A percentile compares a stretch with the other conserved stretches of the same genome.
Evolutionary conservation across 2,888 invertebrate genomes (phyloP).

Genomic region (Hipparchia sbordonii): DNA sequence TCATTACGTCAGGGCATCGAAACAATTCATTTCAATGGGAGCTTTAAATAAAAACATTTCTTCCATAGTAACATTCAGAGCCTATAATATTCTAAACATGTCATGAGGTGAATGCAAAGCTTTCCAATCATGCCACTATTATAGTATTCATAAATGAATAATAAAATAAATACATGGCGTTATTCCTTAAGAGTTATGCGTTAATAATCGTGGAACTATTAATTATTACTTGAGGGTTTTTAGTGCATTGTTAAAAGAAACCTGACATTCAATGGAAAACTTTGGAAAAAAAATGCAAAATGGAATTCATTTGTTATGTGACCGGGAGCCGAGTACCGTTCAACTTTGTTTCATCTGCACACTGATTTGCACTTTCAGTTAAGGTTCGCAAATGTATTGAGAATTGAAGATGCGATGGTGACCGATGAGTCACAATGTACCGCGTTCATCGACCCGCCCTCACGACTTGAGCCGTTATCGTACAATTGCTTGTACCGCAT

Average conservation of each 20-base stretch:
- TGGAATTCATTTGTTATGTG: background rate
- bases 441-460: constrained; percentile 71
- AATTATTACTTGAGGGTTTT: constrained; percentile 37
- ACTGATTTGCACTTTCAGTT: constrained; percentile 41
- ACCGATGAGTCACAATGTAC: constrained; percentile 63
- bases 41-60: constrained; percentile 6
- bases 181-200: constrained; percentile 43
- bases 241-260: constrained; percentile 12
- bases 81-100: constrained; percentile 4
- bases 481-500: constrained; percentile 55
- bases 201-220: constrained; percentile 44
- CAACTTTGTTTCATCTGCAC: constrained; percentile 48
- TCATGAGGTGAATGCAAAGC: constrained; percentile 14
- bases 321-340: background rate
- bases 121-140: constrained; percentile 18
- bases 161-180: constrained; percentile 54
- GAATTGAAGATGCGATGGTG: constrained; percentile 55
- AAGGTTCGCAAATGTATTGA: constrained; percentile 43
- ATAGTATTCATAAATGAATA: constrained; percentile 50
- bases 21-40: background rate
- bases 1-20: background rate
- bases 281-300: background rate
- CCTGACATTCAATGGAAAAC: background rate
- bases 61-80: background rate
- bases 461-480: constrained; percentile 60